These are phyloP conservation scores for Wiebesia pumilae DNA, from an alignment of 1,140 invertebrate genomes.

Conservation along the genomic window DNA sequence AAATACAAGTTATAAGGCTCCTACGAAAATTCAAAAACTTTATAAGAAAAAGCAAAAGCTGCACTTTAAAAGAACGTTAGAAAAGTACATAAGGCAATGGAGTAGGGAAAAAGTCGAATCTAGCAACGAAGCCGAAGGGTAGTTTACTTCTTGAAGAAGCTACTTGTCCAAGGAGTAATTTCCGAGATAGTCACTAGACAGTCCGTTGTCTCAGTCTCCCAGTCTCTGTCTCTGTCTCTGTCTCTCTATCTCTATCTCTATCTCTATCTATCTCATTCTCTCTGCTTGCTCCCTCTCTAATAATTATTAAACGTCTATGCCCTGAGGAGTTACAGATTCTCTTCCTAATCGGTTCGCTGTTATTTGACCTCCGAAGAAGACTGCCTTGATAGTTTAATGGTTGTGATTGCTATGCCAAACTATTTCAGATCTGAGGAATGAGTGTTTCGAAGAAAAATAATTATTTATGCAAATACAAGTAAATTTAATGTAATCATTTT, in stretches of 20 bases:
- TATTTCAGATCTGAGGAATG: no score
- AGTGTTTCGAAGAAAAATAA: no score
- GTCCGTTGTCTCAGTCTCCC: slow-evolving; percentile 30
- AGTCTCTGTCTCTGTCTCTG: slow-evolving; percentile 5
- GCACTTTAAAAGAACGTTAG: slow-evolving; percentile 2
- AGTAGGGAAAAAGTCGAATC: not conserved
- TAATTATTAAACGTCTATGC: slow-evolving; percentile 59
- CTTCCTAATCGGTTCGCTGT: slow-evolving; percentile 56
- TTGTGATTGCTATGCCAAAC: not conserved
- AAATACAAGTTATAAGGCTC: not conserved
- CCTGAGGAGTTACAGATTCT: slow-evolving; percentile 49
- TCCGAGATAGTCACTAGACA: slow-evolving; percentile 58
- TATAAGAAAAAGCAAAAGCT: not conserved
- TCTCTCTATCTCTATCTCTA: slow-evolving; percentile 29
- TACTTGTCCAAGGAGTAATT: slow-evolving; percentile 60
- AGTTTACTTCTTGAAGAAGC: slow-evolving; percentile 57
- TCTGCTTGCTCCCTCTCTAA: slow-evolving; percentile 50
- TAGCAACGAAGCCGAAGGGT: slow-evolving; percentile 45
- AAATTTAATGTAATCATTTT: no score
- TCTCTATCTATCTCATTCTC: not conserved
- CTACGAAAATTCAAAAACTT: not conserved
- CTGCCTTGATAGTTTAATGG: slow-evolving; percentile 23
- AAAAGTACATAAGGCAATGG: not conserved
- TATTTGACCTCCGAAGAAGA: slow-evolving; percentile 29
- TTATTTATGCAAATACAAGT: no score